phyloP scores from a whole-genome alignment of 1,140 invertebrate species.

The Cotesia vestalis region DNA sequence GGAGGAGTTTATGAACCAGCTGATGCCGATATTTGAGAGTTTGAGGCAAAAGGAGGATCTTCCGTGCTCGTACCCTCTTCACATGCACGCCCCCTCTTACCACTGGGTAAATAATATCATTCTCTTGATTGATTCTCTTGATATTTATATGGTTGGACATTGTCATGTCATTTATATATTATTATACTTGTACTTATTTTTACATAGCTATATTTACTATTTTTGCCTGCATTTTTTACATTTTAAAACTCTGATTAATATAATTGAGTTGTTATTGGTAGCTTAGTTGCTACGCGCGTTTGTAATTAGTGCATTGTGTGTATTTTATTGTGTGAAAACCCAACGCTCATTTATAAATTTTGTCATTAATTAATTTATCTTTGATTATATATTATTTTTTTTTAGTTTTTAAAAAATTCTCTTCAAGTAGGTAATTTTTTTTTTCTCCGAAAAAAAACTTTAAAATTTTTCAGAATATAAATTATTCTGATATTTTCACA shows the following conservation, averaged over 20 bases:
- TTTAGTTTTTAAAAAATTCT: too few relatives aligned
- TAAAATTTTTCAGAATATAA: too few relatives aligned
- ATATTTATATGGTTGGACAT: slow-evolving; percentile 31
- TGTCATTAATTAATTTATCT: too few relatives aligned
- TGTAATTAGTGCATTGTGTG: too few relatives aligned
- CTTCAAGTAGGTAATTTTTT: not conserved
- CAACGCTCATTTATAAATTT: too few relatives aligned
- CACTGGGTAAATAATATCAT: slow-evolving; percentile 73
- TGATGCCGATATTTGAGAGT: slow-evolving; percentile 93
- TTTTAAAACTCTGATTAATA: slow-evolving; percentile 3
- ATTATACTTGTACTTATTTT: not conserved
- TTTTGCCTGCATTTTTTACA: slow-evolving; percentile 17
- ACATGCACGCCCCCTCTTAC: slow-evolving; percentile 76
- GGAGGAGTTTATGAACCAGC: slow-evolving; percentile 90
- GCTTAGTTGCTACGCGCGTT: too few relatives aligned
- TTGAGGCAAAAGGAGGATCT: slow-evolving; percentile 87
- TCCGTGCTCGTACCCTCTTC: slow-evolving; percentile 86
- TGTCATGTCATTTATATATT: slow-evolving; percentile 13
- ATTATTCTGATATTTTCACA: too few relatives aligned
- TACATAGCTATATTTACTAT: slow-evolving; percentile 1
- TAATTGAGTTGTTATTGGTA: too few relatives aligned
- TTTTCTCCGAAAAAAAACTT: too few relatives aligned
- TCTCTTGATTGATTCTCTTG: slow-evolving; percentile 45
- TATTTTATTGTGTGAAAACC: too few relatives aligned
- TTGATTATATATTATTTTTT: too few relatives aligned